Conservation (phyloP, 2,113 vertebrate genomes). For the Otus sunia region DNA sequence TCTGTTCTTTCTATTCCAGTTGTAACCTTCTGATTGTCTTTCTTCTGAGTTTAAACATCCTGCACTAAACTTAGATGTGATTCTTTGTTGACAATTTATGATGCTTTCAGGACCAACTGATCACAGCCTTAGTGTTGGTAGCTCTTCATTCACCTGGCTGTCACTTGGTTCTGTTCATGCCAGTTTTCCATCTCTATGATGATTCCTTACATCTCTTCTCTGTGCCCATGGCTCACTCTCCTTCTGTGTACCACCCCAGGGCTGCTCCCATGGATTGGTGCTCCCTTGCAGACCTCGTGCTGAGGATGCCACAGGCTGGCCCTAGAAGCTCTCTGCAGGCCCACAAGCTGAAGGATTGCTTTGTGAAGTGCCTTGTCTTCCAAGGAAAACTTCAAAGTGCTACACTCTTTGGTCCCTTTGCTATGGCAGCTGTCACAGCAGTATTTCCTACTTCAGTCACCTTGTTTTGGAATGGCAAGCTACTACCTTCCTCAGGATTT, state of each 20-base stretch:
- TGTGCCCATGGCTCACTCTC: accelerated
- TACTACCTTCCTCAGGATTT: background rate
- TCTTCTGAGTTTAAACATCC: background rate
- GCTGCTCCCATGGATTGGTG: accelerated
- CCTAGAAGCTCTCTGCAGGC: background rate
- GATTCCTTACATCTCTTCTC: background rate
- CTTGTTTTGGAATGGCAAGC: background rate
- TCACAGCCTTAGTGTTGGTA: background rate
- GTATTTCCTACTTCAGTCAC: background rate
- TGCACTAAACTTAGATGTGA: background rate
- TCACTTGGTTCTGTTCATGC: background rate
- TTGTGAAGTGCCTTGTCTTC: background rate
- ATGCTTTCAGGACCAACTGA: background rate
- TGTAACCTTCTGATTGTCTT: background rate
- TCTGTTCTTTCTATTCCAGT: background rate
- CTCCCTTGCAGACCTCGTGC: background rate
- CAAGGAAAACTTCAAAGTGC: background rate
- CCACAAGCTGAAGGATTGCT: background rate
- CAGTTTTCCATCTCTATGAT: background rate
- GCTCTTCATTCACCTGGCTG: background rate
- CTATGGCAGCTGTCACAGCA: accelerated
- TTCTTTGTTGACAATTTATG: background rate
- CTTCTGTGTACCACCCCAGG: background rate
- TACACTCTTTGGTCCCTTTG: background rate
- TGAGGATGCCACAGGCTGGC: background rate